Evolutionary conservation across 1,140 invertebrate genomes (phyloP), one percentile per base, ranked within the genome.

Genomic region (Drosophila sechellia): DNA sequence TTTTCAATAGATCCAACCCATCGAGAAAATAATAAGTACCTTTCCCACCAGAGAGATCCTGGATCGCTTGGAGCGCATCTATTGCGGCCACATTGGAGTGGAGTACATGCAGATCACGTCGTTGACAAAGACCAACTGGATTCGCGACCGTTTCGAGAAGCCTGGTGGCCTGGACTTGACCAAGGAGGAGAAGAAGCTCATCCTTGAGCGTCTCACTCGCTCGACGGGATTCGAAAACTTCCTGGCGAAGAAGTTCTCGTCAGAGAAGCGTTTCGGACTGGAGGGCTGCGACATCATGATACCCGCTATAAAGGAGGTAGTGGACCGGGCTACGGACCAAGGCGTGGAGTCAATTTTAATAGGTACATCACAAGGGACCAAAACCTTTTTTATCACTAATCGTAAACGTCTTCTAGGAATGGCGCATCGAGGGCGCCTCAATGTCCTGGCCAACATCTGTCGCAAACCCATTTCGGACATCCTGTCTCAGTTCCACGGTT

Each of bases 261-360:
- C 96, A 0, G 97, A 98, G 85, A 99, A 99, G 90, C 94, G 98
- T 12, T 99, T 99, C 91, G 97, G 98, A 2, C 92, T 98, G 6
- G 98, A 98, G 92, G 98, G 98, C 0, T 97, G 97, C 89, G 98
- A 99, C 93, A 95, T 96, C 39, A 94, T 98, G 61, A 97, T 98
- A 65, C 96, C 96, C 2, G 95, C 96, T 45, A 95, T 98, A 93
- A 97, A 97, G 87, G 95, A 97, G 76, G 95, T 98, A 12, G 96
- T 98, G n/a, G 98, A 99, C 92, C 93, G 93, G 13, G 96, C 95
- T 27, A 96, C 96, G 15, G 93, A 95, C 42, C 84, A 94, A 6
- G 97, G 97, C 1, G 96, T 98, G 1, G 96, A 98, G 81, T 97
- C 95, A 37, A 94, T 76, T 8, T 42, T 65, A 4, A 43, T 76